Conservation (phyloP, 2,113 vertebrate species). For the Mesoclemmys tuberculata region DNA sequence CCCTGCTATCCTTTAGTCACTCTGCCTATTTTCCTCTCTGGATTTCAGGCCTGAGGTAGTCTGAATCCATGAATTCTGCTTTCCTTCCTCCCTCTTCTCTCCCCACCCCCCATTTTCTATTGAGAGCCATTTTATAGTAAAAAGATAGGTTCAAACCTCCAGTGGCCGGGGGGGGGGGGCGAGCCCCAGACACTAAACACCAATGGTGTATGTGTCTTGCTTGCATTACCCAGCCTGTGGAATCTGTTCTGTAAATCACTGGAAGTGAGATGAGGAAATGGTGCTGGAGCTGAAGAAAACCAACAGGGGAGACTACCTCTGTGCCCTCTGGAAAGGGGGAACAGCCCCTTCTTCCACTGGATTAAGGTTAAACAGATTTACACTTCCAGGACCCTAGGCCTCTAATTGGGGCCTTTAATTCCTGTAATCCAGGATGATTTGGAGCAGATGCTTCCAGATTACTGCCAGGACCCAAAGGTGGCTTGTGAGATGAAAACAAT, state of each 20-base stretch:
- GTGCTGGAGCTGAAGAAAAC: slow-evolving; percentile 14
- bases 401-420: slow-evolving; percentile 77
- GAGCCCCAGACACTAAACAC: background rate
- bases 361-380: slow-evolving; percentile 82
- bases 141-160: background rate
- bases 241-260: background rate
- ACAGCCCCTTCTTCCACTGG: slow-evolving; percentile 33
- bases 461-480: slow-evolving; percentile 74
- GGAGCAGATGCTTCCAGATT: slow-evolving; percentile 78
- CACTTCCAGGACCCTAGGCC: slow-evolving; percentile 69
- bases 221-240: background rate
- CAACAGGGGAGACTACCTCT: background rate
- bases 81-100: background rate
- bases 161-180: background rate
- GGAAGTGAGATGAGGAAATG: background rate
- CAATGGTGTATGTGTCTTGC: accelerated
- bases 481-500: slow-evolving; percentile 70
- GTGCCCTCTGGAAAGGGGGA: slow-evolving; percentile 65
- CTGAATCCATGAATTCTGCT: background rate
- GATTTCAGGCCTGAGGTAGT: background rate
- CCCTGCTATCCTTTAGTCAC: background rate
- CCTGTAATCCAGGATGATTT: slow-evolving; percentile 82
- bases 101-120: background rate
- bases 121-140: background rate
- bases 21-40: background rate